Base-by-base conservation (phyloP, 2,113 vertebrate species). In the Parotia lawesii region DNA sequence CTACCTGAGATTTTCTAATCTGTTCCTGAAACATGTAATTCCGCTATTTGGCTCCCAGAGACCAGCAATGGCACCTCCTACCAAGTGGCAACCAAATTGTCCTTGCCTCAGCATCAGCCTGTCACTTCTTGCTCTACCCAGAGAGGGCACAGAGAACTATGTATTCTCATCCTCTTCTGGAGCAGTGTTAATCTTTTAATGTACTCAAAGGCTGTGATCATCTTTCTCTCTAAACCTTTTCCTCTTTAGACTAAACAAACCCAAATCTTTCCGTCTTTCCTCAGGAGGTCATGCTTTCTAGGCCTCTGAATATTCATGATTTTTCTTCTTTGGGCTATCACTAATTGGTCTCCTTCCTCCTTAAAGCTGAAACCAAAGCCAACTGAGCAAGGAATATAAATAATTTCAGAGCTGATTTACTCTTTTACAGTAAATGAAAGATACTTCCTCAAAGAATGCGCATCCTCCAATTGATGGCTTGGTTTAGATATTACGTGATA, bases 301-400 rank as follows among this genome's bases (percentile, higher is more conserved):
- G 56, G 73, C 40, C 57, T 94, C 65, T 95, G 89, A 92, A 95
- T 94, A 96, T 89, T 92, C 65, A 92, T 94, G 5, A 89, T 47
- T 94, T 91, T 91, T 84, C 69, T 78, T 96, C 93, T 95, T 89
- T 93, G 81, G 74, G 73, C 89, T 92, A 95, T 78, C 65, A 72
- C 61, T 95, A 93, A 93, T 94, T 91, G 81, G 70, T 35, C 48
- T 35, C 73, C 66, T 84, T 91, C 57, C 37, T 64, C 75, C 87
- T 78, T 85, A 74, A 89, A 81, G 65, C 65, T 74, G 56, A 92
- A 95, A 87, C 60, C 48, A 89, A 89, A 89, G 72, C n/a, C 51
- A 93, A 15, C 22, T 22, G 42, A 81, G 27, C 44, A 74, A 74
- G 28, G 25, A 92, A 71, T 0, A 56, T 57, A 90, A 58, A 84